Base-by-base conservation (phyloP, 2,113 vertebrate species). In the Sander lucioperca region DNA sequence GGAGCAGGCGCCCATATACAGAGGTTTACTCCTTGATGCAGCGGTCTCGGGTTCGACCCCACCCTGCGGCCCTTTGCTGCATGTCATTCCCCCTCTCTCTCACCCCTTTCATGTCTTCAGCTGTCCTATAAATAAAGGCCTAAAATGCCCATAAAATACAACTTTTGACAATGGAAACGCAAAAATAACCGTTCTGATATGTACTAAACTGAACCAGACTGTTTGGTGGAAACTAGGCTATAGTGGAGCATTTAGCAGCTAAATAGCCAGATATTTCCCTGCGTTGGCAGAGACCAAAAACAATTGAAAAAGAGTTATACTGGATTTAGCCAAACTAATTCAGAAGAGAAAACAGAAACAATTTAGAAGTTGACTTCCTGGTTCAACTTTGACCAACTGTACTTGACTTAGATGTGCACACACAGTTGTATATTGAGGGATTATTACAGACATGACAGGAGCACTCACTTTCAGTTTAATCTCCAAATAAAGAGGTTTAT, bases 301-400 rank as follows among this genome's bases (percentile, higher is more conserved):
- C 9, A 2, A 43, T 43, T n/a, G 30, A 18, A 62, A 74, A 15
- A 61, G 7, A 16, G 18, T 9, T 2, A 67, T 27, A 1, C 25
- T 43, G 18, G 50, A 50, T 5, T 19, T 30, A 21, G 36, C 18
- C 8, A 5, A 71, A 65, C 21, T 53, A 63, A 61, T 64, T 73
- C 43, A 19, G 43, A 74, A 51, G 59, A 54, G n/a, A 81, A 84
- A 81, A 84, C 62, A 78, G 1, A 47, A 76, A 45, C n/a, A 61
- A 43, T 56, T 67, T 43, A 50, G 19, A 70, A 56, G 62, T 14
- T 53, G 43, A 51, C 25, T 80, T 72, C 69, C 47, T 23, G 12
- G 1, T 56, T 43, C 53, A 47, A 13, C 14, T 23, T 76, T 71
- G 50, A 8, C 47, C 15, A 50, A 19, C 53, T 62, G 15, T 47